Conservation (phyloP, 1,140 invertebrate genomes). For the Cyclina sinensis region DNA sequence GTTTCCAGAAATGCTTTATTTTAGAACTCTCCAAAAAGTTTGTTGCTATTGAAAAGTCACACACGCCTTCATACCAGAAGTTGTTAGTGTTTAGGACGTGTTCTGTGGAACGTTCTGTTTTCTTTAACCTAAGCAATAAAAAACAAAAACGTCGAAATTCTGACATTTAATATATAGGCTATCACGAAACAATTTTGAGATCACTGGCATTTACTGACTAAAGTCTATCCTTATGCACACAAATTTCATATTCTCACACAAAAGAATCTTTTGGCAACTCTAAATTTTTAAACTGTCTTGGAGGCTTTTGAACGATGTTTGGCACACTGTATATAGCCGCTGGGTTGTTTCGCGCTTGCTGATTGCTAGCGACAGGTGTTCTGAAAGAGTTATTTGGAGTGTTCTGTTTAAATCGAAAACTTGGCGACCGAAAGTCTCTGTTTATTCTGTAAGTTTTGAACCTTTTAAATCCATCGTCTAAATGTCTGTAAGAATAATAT, state of each 20-base stretch:
- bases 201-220: too few species aligned
- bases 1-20: too few species aligned
- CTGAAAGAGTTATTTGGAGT: background rate
- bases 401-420: background rate
- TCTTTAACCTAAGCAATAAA: too few species aligned
- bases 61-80: too few species aligned
- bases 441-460: constrained; percentile 50
- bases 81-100: too few species aligned
- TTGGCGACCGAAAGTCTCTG: constrained; percentile 7
- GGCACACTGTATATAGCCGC: constrained; percentile 29
- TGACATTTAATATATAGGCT: too few species aligned
- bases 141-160: too few species aligned
- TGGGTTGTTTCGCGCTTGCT: background rate
- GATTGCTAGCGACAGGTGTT: background rate
- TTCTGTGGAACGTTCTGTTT: too few species aligned
- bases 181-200: too few species aligned
- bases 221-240: too few species aligned
- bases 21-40: too few species aligned
- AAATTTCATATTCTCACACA: background rate
- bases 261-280: constrained; percentile 50
- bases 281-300: background rate
- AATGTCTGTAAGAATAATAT: constrained; percentile 60
- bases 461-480: constrained; percentile 47
- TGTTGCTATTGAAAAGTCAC: too few species aligned
- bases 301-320: constrained; percentile 34